Conservation (phyloP, 2,888 invertebrate genomes). For the Sphecodes monilicornis region DNA sequence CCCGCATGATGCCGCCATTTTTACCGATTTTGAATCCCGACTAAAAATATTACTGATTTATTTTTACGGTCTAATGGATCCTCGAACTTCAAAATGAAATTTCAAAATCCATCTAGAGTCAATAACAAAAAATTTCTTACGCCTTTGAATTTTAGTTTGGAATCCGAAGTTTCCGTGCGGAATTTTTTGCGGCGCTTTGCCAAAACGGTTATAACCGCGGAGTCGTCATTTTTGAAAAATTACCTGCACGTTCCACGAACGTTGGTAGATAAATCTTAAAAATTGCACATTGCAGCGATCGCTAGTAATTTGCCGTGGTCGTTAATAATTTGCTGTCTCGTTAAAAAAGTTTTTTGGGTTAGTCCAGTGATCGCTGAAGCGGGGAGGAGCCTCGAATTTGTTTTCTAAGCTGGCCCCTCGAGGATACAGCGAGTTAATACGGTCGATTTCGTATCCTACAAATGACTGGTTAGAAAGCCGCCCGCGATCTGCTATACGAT, state of each 20-base stretch:
- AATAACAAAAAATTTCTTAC: neutral
- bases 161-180: neutral
- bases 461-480: slow-evolving; percentile 2
- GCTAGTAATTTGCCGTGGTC: neutral
- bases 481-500: neutral
- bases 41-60: neutral
- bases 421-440: slow-evolving; percentile 20
- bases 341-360: neutral
- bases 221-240: neutral
- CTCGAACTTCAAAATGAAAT: neutral
- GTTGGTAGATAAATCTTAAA: neutral
- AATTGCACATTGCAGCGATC: neutral
- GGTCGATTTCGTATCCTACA: slow-evolving; percentile 20
- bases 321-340: neutral
- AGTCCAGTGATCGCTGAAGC: neutral
- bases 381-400: neutral
- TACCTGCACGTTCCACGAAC: neutral
- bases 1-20: neutral
- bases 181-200: neutral
- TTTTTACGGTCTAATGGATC: neutral
- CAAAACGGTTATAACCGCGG: neutral
- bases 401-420: neutral
- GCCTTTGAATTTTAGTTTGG: neutral
- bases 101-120: neutral
- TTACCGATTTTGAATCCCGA: neutral